These are phyloP conservation scores for Sakesphorus luctuosus DNA, from an alignment of 2,113 vertebrate genomes.

Conservation along the genomic window DNA sequence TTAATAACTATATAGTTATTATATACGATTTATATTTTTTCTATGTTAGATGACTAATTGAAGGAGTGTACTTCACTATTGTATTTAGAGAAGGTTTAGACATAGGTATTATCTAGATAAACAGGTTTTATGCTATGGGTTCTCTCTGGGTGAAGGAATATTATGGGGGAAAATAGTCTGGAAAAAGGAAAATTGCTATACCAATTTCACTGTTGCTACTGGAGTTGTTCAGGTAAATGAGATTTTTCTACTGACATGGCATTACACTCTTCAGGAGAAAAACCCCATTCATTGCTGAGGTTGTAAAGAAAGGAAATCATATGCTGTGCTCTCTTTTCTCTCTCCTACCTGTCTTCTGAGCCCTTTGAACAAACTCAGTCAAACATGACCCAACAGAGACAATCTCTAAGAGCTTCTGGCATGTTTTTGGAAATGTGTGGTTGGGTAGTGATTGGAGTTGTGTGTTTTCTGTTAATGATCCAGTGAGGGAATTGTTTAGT, in stretches of 20 bases:
- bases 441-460: neutral
- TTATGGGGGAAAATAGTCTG: neutral
- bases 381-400: neutral
- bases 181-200: neutral
- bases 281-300: neutral
- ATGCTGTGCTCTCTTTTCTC: neutral
- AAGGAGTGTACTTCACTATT: neutral
- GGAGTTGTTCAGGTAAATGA: neutral
- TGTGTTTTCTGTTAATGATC: neutral
- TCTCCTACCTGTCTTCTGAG: neutral
- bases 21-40: neutral
- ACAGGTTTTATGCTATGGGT: neutral
- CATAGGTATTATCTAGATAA: neutral
- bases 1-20: neutral
- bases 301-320: neutral
- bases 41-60: neutral
- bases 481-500: neutral
- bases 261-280: neutral
- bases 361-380: neutral
- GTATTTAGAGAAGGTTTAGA: neutral
- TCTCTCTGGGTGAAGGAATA: neutral
- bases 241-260: neutral
- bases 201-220: neutral
- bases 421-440: neutral
- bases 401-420: neutral